Evolutionary conservation across 2,797 vertebrate species (phyloP), one percentile per base, ranked within the genome.

Genomic region (Odontamblyopus lacepedii): DNA sequence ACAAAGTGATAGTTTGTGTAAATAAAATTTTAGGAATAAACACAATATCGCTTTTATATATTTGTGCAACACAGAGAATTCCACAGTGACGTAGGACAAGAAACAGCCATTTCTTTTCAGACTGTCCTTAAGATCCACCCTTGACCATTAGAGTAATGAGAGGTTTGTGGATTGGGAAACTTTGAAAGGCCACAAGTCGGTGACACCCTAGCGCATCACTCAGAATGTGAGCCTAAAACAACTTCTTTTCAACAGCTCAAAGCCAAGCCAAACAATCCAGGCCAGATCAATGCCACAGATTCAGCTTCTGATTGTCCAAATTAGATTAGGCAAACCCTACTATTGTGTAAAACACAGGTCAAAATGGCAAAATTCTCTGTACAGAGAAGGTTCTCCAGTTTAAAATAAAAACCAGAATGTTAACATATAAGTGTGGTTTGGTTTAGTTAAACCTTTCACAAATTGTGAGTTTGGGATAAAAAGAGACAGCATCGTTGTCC

Each of bases 301-400:
- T 83, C 78, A 85, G 73, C 77, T 83, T 71, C 78, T 84, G 80
- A 89, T 88, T 85, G 76, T 87, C 77, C 83, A 86, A 86, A 85
- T 86, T 77, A 63, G 70, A 87, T 91, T 92, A 86, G 80, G 87
- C 79, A 92, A 92, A 92, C 0, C 2, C 35, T 67, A 59, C 63
- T 66, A 69, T 91, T 91, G 88, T 87, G 89, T 79, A 90, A 87
- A 83, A 85, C 64, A 3, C 62, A 72, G 69, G 81, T 70, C 82
- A 89, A 87, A 71, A 84, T 81, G 79, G 74, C 76, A 76, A 88
- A 84, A 90, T 91, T 88, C 85, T 16, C 83, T 90, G 82, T 78
- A 80, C 87, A 76, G 69, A 71, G 41, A 80, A 78, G 74, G 79
- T 82, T 84, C 83, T 72, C 64, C 70, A 62, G 53, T 60, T 73